phyloP scores from a whole-genome alignment of 2,113 vertebrate genomes.

The Hippocampus comes region DNA sequence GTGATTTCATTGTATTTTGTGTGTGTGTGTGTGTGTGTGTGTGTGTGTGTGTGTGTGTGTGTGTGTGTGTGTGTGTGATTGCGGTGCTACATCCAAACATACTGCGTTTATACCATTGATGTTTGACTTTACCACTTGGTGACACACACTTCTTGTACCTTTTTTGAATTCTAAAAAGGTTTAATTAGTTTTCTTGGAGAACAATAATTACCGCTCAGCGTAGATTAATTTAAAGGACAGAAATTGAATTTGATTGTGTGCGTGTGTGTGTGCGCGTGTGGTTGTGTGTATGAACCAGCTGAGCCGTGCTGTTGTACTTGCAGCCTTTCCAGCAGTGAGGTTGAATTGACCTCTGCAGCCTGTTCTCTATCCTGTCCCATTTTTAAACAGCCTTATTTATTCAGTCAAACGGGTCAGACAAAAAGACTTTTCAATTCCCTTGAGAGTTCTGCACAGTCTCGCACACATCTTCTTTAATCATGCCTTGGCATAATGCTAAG shows the following conservation, averaged over 20 bases:
- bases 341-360: slow-evolving; percentile 36
- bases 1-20: no score
- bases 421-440: slow-evolving; percentile 34
- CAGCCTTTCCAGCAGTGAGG: slow-evolving; percentile 10
- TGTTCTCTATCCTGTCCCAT: slow-evolving; percentile 2
- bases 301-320: neutral
- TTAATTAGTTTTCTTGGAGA: neutral
- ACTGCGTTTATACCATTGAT: neutral
- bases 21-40: no score
- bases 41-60: no score
- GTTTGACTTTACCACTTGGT: neutral
- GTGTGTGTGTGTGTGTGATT: no score
- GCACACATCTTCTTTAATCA: slow-evolving; percentile 47
- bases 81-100: neutral
- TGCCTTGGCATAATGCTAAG: slow-evolving; percentile 33
- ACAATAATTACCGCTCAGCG: neutral
- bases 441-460: slow-evolving; percentile 15
- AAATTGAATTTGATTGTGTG: neutral
- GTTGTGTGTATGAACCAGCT: neutral
- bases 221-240: neutral
- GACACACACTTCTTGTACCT: neutral
- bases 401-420: slow-evolving; percentile 41
- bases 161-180: neutral
- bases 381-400: slow-evolving; percentile 43
- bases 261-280: neutral